These are phyloP conservation scores for Pterocles burchelli DNA, from an alignment of 2,113 vertebrate genomes.

Conservation along the genomic window DNA sequence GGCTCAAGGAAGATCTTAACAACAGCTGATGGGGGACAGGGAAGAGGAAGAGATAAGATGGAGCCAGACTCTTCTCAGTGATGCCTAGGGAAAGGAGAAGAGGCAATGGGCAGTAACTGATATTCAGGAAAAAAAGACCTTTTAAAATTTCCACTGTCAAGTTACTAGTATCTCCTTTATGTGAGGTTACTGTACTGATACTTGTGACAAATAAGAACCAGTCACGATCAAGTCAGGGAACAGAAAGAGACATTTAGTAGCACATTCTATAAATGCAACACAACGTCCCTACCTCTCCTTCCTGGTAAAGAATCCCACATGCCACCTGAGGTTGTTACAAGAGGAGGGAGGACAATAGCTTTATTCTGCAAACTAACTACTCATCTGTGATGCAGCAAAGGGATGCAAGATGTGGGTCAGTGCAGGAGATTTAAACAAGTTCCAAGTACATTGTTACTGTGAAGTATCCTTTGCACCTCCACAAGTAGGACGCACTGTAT, in stretches of 20 bases:
- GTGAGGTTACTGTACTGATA: background rate
- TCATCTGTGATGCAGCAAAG: background rate
- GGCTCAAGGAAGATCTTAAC: background rate
- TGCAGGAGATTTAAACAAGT: background rate
- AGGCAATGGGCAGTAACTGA: background rate
- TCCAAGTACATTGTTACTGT: background rate
- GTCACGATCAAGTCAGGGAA: background rate
- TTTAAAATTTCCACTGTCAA: background rate
- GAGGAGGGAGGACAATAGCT: background rate
- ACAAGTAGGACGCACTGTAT: background rate
- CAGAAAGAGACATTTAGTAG: background rate
- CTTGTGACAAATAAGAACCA: background rate
- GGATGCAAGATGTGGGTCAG: background rate
- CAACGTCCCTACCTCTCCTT: background rate
- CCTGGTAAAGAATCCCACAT: background rate
- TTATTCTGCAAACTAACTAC: background rate
- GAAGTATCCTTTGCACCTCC: background rate
- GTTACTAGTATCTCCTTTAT: background rate
- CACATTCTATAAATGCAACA: conserved; percentile 21
- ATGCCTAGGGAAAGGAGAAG: background rate
- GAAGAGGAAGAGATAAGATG: background rate
- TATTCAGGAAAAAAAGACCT: background rate
- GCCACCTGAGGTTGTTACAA: background rate
- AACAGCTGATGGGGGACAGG: background rate
- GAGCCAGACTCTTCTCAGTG: background rate